These are phyloP conservation scores for Nebria salina DNA, from an alignment of 2,888 invertebrate species.

Conservation along the genomic window DNA sequence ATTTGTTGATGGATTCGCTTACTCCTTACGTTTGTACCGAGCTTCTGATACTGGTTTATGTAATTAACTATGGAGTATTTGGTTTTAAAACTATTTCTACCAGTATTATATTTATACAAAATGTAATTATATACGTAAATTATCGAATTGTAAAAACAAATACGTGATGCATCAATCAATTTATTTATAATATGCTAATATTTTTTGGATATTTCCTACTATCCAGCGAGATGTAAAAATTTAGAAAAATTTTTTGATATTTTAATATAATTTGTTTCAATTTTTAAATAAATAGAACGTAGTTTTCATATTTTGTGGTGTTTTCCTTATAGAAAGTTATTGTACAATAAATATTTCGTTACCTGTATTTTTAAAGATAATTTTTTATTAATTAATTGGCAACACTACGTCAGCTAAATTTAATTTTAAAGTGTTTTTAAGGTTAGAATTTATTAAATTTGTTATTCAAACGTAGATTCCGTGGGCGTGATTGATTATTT, in stretches of 20 bases:
- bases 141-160: not conserved
- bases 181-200: not conserved
- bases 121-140: not conserved
- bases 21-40: too few relatives aligned
- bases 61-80: too few relatives aligned
- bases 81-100: not conserved
- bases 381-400: not conserved
- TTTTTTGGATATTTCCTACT: not conserved
- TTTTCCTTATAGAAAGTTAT: not conserved
- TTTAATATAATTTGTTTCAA: not conserved
- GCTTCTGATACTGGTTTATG: too few relatives aligned
- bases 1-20: too few relatives aligned
- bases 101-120: constrained; percentile 1
- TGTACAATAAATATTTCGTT: too few relatives aligned
- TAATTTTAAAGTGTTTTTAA: not conserved
- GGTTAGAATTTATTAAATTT: not conserved
- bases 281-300: not conserved
- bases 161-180: not conserved
- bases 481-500: not conserved
- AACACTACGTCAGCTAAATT: not conserved
- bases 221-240: not conserved
- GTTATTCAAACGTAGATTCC: not conserved
- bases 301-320: not conserved
- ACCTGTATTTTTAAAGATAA: too few relatives aligned
- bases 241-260: not conserved